phyloP scores from a whole-genome alignment of 2,888 invertebrate species.

The Mystacides longicornis region DNA sequence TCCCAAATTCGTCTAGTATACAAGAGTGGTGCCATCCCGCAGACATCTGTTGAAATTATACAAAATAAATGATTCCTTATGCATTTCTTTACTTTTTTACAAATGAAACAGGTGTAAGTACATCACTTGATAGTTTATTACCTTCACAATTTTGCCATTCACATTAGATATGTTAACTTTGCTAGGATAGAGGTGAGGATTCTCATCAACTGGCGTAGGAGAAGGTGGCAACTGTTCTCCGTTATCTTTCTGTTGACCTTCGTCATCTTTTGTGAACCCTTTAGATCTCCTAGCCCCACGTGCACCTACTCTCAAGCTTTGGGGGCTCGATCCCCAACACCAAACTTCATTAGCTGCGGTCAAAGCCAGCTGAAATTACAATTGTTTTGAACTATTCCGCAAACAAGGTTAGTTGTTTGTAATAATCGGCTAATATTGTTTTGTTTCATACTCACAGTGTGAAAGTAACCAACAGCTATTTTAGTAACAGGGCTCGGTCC shows the following conservation, averaged over 20 bases:
- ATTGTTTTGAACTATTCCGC: too few relatives aligned
- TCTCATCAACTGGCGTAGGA: slow-evolving; percentile 23
- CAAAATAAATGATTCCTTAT: not conserved
- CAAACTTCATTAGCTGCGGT: slow-evolving; percentile 41
- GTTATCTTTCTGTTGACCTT: slow-evolving; percentile 7
- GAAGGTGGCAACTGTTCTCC: slow-evolving; percentile 14
- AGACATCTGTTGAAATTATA: slow-evolving; percentile 38
- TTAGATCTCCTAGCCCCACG: slow-evolving; percentile 41
- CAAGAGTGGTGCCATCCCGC: slow-evolving; percentile 82
- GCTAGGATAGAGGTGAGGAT: slow-evolving; percentile 52
- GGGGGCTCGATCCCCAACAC: slow-evolving; percentile 59
- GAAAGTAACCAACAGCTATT: slow-evolving; percentile 57
- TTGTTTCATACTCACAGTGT: slow-evolving; percentile 40
- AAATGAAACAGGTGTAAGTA: not conserved
- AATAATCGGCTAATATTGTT: too few relatives aligned
- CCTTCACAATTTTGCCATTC: slow-evolving; percentile 56
- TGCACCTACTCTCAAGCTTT: slow-evolving; percentile 51
- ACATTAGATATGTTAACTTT: slow-evolving; percentile 56
- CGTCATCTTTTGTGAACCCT: slow-evolving; percentile 27
- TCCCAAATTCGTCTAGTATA: slow-evolving; percentile 61
- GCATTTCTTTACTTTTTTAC: not conserved
- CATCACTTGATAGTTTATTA: slow-evolving; percentile 28
- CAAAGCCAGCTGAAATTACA: slow-evolving; percentile 44
- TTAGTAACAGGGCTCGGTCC: slow-evolving; percentile 36
- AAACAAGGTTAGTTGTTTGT: too few relatives aligned